These are phyloP conservation scores for Halichondria panicea DNA, from an alignment of 37 sponge, comb jelly and placozoan genomes.

Conservation along the genomic window DNA sequence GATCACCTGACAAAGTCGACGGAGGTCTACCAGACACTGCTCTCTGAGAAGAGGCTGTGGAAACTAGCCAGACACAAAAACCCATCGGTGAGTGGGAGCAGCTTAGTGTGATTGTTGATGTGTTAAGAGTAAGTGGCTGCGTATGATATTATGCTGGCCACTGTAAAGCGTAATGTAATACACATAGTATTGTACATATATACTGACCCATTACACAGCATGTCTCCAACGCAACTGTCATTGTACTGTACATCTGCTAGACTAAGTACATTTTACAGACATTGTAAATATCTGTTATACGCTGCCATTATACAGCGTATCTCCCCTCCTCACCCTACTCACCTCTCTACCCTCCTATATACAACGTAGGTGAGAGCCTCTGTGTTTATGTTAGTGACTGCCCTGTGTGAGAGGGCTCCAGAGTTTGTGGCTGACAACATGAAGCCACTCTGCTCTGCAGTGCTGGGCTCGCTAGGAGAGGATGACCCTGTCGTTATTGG, in stretches of 20 bases:
- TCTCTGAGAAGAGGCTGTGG: constrained; percentile 52
- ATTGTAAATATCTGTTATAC: no score
- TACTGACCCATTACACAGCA: neutral
- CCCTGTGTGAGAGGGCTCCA: neutral
- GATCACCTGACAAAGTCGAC: neutral
- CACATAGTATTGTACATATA: neutral
- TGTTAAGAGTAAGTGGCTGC: neutral
- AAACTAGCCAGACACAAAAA: constrained; percentile 47
- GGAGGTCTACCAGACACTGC: constrained; percentile 17
- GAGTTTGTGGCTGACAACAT: constrained; percentile 1
- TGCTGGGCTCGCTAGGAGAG: constrained; percentile 55
- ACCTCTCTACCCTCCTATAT: neutral
- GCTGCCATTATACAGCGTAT: no score
- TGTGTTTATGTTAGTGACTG: constrained; percentile 18
- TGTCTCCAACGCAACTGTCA: neutral
- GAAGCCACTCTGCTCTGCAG: constrained; percentile 39
- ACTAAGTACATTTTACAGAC: no score
- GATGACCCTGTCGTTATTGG: constrained; percentile 51
- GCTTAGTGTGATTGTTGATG: neutral
- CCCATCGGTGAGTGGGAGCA: constrained; percentile 30
- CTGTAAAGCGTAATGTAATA: neutral
- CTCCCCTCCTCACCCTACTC: neutral
- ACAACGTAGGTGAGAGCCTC: constrained; percentile 37
- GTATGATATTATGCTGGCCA: neutral
- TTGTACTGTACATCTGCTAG: neutral